Conservation (phyloP, 1,140 invertebrate genomes). For the Leptonema lineaticorne region DNA sequence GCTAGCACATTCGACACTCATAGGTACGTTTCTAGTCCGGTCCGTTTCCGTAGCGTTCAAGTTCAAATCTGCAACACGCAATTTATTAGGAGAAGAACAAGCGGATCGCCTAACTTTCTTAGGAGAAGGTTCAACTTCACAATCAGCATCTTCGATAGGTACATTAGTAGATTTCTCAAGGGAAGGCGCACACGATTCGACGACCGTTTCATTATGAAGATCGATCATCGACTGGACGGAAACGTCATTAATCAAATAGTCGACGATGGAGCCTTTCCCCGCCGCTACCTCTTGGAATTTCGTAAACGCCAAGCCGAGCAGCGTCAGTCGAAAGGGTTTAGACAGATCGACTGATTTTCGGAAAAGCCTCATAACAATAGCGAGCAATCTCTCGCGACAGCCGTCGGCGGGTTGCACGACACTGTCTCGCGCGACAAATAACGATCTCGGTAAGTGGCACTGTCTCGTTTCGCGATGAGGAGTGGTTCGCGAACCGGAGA, state of each 20-base stretch:
- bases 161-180: constrained; percentile 59
- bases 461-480: constrained; percentile 73
- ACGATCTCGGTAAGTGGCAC: constrained; percentile 65
- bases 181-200: constrained; percentile 59
- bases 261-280: constrained; percentile 65
- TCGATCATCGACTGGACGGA: constrained; percentile 71
- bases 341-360: constrained; percentile 69
- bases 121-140: constrained; percentile 68
- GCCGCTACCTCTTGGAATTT: constrained; percentile 72
- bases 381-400: constrained; percentile 65
- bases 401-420: constrained; percentile 56
- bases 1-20: constrained; percentile 19
- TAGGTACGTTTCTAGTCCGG: constrained; percentile 46
- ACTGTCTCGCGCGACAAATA: constrained; percentile 59
- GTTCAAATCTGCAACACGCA: constrained; percentile 63
- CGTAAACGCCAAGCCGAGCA: constrained; percentile 74
- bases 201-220: constrained; percentile 55
- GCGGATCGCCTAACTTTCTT: constrained; percentile 63
- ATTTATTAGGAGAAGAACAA: constrained; percentile 54
- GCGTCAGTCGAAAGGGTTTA: constrained; percentile 74
- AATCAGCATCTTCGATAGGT: constrained; percentile 57
- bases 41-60: constrained; percentile 58
- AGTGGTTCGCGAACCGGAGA: constrained; percentile 56
- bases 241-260: constrained; percentile 69
- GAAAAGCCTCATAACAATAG: constrained; percentile 72